Percentiles rank a stretch among this genome's conserved stretches.
Evolutionary conservation across 2,797 vertebrate species (phyloP).

Genomic region (Chloroceryle inda): DNA sequence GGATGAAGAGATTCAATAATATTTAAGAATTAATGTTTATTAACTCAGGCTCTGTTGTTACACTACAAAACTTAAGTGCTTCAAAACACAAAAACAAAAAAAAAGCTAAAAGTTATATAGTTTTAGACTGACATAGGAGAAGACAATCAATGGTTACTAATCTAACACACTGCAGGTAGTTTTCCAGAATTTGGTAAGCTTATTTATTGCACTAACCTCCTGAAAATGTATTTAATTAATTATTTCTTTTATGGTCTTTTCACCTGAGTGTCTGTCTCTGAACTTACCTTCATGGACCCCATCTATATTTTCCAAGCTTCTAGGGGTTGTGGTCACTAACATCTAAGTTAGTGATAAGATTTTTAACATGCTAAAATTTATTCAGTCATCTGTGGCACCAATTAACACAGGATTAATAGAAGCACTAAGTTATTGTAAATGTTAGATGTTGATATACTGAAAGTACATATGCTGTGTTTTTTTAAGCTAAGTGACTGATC

Average conservation of each 20-base stretch:
- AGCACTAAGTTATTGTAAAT: neutral
- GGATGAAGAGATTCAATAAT: neutral
- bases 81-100: neutral
- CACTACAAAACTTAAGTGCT: neutral
- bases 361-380: neutral
- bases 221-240: neutral
- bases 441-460: neutral
- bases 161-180: neutral
- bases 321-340: neutral
- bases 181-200: neutral
- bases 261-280: neutral
- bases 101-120: neutral
- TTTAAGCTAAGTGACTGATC: neutral
- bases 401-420: neutral
- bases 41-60: neutral
- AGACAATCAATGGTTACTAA: neutral
- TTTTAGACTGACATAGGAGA: neutral
- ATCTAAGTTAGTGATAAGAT: neutral
- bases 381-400: neutral
- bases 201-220: neutral
- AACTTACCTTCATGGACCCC: neutral
- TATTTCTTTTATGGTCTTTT: neutral
- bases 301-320: neutral
- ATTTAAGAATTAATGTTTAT: neutral
- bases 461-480: neutral